These are phyloP conservation scores for Rhyacophila evoluta DNA, from an alignment of 2,888 invertebrate genomes.

Conservation along the genomic window DNA sequence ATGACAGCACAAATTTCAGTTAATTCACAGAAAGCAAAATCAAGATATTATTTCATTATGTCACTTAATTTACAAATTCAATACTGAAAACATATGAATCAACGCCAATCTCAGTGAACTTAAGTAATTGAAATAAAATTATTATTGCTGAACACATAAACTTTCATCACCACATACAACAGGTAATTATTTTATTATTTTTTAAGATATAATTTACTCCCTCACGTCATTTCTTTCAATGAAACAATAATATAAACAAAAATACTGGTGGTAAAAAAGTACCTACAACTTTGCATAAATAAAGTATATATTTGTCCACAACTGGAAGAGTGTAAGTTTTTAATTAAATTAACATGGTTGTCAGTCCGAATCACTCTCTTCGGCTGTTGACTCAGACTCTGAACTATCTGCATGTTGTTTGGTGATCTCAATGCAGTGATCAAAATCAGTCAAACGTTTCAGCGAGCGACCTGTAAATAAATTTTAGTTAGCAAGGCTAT, in stretches of 20 bases:
- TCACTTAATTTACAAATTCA: not conserved
- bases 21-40: not conserved
- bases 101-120: not conserved
- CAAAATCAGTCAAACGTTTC: constrained; percentile 67
- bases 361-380: constrained; percentile 65
- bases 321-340: constrained; percentile 1
- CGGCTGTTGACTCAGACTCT: constrained; percentile 64
- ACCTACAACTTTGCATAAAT: constrained; percentile 11
- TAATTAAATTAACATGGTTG: constrained; percentile 51
- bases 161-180: not conserved
- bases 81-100: not conserved
- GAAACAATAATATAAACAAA: not conserved
- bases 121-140: not conserved
- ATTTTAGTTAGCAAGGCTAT: not conserved
- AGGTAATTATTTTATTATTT: not conserved
- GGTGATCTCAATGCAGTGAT: constrained; percentile 70
- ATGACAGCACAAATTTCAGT: not conserved
- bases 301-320: not conserved
- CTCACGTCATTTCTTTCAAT: not conserved
- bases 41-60: not conserved
- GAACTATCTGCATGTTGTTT: constrained; percentile 69
- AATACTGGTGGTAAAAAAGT: constrained; percentile 16
- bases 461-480: constrained; percentile 63
- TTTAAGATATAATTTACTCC: not conserved
- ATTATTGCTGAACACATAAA: constrained; percentile 22